Base-by-base conservation (phyloP, 1,140 invertebrate genomes). In the Drosophila arizonae region DNA sequence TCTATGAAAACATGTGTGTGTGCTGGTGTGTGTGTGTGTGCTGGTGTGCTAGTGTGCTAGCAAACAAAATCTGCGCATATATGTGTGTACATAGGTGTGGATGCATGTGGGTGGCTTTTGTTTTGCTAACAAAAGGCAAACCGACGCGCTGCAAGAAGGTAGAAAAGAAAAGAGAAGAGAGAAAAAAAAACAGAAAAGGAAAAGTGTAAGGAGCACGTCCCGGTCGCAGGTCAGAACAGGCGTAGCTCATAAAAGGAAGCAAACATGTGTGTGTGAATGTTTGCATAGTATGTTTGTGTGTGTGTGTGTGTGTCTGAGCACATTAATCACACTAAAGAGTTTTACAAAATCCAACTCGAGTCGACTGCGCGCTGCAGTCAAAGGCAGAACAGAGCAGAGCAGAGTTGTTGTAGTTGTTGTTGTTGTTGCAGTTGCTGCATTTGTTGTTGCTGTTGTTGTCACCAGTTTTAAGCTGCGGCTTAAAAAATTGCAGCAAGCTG, bases 261-360 rank as follows among this genome's bases (percentile, higher is more conserved):
- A 63, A 66, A 71, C 73, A 63, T 13, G 41, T 17, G 9, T 43
- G 24, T 13, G 36, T 28, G 41, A 55, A 30, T 76, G 67, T 75
- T 72, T 65, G 55, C 71, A 73, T 63, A 72, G 6, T 72, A 61
- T 62, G 28, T 76, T 33, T 48, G 69, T 39, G 54, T 46, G 36
- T 55, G 52, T 56, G 63, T 71, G 72, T 69, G 52, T 84, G 77
- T 46, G 69, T 72, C 62, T 66, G 63, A 57, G 76, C 84, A 87
- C 84, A 87, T 87, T 87, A 87, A 87, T 87, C 84, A 87, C 84
- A 82, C 84, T 87, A 88, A 87, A 87, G 84, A 84, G 84, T 84
- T 87, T 56, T 88, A 88, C 84, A 88, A 87, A 87, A 87, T 88
- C 79, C 82, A 87, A 77, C 82, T 71, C 72, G 56, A 76, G 81